phyloP scores from a whole-genome alignment of 2,113 vertebrate genomes.

The Athene cunicularia region DNA sequence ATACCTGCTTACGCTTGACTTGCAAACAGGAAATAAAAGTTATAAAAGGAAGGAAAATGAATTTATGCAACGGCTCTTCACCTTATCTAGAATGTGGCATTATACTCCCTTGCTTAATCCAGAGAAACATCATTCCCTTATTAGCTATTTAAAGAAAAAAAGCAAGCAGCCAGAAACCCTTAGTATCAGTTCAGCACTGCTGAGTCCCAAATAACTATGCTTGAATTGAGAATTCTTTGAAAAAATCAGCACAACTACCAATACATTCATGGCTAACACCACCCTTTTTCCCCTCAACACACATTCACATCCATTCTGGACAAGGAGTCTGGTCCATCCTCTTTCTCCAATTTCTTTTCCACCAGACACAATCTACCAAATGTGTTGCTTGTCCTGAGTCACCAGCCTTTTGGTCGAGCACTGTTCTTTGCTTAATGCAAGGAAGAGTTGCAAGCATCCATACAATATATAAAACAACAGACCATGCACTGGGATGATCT shows the following conservation, averaged over 20 bases:
- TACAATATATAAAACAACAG: neutral
- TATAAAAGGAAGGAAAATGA: neutral
- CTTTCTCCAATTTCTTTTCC: neutral
- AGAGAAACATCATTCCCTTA: neutral
- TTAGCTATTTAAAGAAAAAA: neutral
- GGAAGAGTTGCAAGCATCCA: neutral
- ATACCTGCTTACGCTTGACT: neutral
- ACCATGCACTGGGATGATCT: neutral
- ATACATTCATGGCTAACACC: rapidly evolving
- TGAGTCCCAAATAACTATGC: neutral
- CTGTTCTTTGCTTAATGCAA: neutral
- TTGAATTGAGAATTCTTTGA: neutral
- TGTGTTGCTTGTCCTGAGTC: neutral
- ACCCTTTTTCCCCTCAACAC: neutral
- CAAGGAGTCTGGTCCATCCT: neutral
- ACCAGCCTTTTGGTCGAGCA: neutral
- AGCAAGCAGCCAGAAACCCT: neutral
- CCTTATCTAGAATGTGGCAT: neutral
- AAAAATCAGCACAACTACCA: neutral
- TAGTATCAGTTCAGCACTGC: neutral
- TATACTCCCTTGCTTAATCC: neutral
- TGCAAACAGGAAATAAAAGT: neutral
- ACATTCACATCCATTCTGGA: neutral
- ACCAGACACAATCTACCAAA: neutral
- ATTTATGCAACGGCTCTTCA: neutral